phyloP scores from a whole-genome alignment of 2,113 vertebrate genomes.

The Aphelocoma coerulescens region DNA sequence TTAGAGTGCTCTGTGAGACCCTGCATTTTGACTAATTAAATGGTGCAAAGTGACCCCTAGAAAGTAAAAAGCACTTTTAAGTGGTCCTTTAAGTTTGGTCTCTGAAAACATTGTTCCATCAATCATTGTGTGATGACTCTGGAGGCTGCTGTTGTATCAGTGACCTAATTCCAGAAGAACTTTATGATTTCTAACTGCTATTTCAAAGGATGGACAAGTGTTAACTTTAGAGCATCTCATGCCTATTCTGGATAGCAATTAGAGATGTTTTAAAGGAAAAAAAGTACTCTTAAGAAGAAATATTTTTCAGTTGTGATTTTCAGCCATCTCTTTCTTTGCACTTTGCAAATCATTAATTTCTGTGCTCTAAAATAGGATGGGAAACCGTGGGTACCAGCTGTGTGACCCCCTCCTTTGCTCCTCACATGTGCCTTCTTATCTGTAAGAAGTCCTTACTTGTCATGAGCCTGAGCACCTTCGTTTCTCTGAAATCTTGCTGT shows the following conservation, averaged over 20 bases:
- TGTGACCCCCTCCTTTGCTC: neutral
- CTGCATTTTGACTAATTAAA: neutral
- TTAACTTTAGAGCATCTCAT: neutral
- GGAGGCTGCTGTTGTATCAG: neutral
- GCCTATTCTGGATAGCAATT: neutral
- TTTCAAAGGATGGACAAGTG: neutral
- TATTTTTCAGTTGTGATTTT: neutral
- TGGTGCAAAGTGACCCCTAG: neutral
- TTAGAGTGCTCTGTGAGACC: neutral
- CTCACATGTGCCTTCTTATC: fast-evolving
- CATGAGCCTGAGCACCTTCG: neutral
- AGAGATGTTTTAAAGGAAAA: neutral
- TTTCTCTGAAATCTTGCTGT: neutral
- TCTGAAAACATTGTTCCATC: neutral
- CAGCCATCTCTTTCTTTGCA: neutral
- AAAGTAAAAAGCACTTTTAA: neutral
- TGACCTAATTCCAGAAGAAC: neutral
- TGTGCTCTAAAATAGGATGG: neutral
- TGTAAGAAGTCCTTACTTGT: neutral
- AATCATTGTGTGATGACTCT: neutral
- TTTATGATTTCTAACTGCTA: neutral
- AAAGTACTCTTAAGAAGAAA: neutral
- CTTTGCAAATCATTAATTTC: neutral
- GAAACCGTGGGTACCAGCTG: neutral
- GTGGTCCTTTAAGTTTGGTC: neutral